phyloP scores from a whole-genome alignment of 2,797 vertebrate genomes.

The Labroides dimidiatus region DNA sequence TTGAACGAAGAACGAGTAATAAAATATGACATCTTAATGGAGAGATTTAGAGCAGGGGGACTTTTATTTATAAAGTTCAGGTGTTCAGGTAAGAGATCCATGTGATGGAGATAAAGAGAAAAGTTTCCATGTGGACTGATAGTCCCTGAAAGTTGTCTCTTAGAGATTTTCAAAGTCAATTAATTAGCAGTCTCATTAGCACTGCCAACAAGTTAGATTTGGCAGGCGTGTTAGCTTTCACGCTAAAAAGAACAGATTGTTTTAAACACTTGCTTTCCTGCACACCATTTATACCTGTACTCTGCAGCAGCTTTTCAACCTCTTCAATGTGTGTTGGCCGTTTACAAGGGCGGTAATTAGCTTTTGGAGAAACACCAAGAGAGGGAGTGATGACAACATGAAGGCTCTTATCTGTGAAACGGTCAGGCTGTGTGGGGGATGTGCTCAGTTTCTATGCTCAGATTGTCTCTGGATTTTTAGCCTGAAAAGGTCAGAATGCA shows the following conservation, averaged over 20 bases:
- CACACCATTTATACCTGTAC: conserved; percentile 15
- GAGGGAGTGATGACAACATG: not conserved
- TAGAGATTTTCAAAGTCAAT: conserved; percentile 30
- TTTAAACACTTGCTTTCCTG: not conserved
- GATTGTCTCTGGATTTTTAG: not conserved
- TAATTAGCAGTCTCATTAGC: conserved; percentile 30
- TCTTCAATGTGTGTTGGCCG: conserved; percentile 7
- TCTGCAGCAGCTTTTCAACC: conserved; percentile 12
- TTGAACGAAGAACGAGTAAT: conserved; percentile 4
- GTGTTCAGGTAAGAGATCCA: not conserved
- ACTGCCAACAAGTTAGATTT: conserved; percentile 25
- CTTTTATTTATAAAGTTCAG: conserved; percentile 17
- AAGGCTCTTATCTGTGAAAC: conserved; percentile 16
- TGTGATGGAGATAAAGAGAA: not conserved
- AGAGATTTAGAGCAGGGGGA: conserved; percentile 12
- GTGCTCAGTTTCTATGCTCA: not conserved
- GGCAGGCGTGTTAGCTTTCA: conserved; percentile 18
- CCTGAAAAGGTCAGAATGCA: not conserved
- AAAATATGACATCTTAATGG: not conserved
- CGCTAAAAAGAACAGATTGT: conserved; percentile 32
- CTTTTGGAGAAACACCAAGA: conserved; percentile 5
- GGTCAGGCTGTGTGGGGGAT: not conserved
- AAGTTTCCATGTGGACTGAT: not conserved
- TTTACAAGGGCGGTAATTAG: conserved; percentile 16
- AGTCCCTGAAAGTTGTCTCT: conserved; percentile 7